Evolutionary conservation across 53 echinoderm and acorn worm genomes (phyloP).

Genomic region (Henricia sp.): DNA sequence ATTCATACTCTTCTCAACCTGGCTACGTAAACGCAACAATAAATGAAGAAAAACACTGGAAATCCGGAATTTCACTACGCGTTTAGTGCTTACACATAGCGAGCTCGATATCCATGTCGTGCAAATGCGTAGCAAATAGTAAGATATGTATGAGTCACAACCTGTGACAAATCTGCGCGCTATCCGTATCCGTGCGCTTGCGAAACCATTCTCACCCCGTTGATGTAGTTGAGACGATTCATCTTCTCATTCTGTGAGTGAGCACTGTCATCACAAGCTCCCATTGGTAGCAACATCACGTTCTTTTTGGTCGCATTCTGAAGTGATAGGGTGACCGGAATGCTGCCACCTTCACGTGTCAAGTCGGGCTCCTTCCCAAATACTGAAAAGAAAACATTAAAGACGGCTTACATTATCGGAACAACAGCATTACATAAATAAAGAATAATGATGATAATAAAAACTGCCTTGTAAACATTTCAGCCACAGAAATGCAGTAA

Average conservation of each 20-base stretch:
- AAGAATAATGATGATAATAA: no score
- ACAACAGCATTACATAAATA: no score
- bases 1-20: no score
- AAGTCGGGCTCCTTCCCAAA: slow-evolving; percentile 91
- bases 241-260: slow-evolving; percentile 99
- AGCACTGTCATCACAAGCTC: slow-evolving; percentile 93
- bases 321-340: slow-evolving; percentile 87
- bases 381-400: slow-evolving; percentile 63
- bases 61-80: no score
- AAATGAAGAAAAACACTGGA: no score
- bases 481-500: no score
- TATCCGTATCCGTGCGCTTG: no score
- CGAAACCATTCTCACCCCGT: slow-evolving; percentile 74
- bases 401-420: not conserved
- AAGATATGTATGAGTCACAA: not conserved
- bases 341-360: slow-evolving; percentile 99
- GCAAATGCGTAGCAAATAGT: no score
- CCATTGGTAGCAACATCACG: slow-evolving; percentile 97
- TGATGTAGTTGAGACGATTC: slow-evolving; percentile 86
- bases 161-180: not conserved
- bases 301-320: slow-evolving; percentile 97
- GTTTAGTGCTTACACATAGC: no score
- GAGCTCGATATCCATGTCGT: no score
- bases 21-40: no score
- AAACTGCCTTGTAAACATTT: no score